phyloP scores from a whole-genome alignment of 2,797 vertebrate species.

The Lepidocolaptes lacrymiger region DNA sequence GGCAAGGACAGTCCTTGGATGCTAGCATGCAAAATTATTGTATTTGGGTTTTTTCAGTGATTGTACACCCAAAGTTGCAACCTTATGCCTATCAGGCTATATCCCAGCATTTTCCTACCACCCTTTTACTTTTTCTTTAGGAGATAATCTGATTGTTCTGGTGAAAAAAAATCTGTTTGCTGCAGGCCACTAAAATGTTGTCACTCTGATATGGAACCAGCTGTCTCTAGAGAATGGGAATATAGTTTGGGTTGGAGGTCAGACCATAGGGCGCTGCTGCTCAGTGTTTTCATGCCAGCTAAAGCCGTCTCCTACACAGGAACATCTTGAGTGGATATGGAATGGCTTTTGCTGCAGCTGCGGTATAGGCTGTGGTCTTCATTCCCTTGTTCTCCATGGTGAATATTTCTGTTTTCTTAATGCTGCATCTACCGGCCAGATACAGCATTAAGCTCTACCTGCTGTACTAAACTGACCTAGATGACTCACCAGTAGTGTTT shows the following conservation, averaged over 20 bases:
- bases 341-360: not conserved
- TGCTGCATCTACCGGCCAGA: not conserved
- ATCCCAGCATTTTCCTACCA: not conserved
- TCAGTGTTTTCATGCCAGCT: not conserved
- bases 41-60: fast-evolving
- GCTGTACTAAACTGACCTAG: not conserved
- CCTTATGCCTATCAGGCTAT: not conserved
- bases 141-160: not conserved
- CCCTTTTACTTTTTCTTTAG: not conserved
- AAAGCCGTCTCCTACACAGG: not conserved
- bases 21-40: not conserved
- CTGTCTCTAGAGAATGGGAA: not conserved
- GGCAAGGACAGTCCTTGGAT: not conserved
- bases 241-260: not conserved
- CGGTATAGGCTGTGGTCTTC: not conserved
- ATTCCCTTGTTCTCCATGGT: not conserved
- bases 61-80: not conserved
- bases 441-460: not conserved
- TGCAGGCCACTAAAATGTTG: not conserved
- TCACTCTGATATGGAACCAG: not conserved
- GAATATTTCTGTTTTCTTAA: not conserved
- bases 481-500: not conserved
- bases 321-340: not conserved
- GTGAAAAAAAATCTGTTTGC: not conserved
- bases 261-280: not conserved